Evolutionary conservation across 1,140 invertebrate species (phyloP).

Genomic region (Drosophila pectinifera): DNA sequence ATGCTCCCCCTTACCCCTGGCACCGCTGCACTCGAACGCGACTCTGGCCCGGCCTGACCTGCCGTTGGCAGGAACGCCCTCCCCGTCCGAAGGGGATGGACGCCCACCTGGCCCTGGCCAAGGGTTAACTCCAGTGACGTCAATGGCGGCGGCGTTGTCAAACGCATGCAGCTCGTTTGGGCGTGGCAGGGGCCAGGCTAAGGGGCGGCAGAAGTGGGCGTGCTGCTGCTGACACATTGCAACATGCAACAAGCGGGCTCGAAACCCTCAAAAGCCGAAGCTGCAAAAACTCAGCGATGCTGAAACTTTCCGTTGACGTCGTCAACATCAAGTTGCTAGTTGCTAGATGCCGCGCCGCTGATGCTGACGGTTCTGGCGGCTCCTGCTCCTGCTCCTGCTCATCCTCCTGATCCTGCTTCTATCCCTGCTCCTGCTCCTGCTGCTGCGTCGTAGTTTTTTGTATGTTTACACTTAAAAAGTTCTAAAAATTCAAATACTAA

Average conservation of each 20-base stretch:
- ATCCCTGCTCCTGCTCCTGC: slow-evolving; percentile 6
- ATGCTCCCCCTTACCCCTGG: slow-evolving; percentile 44
- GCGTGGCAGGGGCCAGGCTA: background rate
- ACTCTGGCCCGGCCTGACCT: background rate
- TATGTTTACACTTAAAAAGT: background rate
- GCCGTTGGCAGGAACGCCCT: slow-evolving; percentile 16
- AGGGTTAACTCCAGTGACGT: slow-evolving; percentile 71
- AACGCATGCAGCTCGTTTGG: slow-evolving; percentile 23
- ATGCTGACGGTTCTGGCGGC: slow-evolving; percentile 5
- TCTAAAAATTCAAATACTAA: no score
- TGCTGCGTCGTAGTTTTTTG: slow-evolving; percentile 18
- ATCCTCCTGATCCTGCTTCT: slow-evolving; percentile 4
- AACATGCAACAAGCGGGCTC: slow-evolving; percentile 69
- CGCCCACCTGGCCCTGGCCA: slow-evolving; percentile 29
- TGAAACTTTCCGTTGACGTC: slow-evolving; percentile 65
- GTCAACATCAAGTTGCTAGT: slow-evolving; percentile 38
- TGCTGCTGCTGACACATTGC: slow-evolving; percentile 64
- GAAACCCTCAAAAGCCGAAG: slow-evolving; percentile 51
- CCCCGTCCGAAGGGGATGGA: slow-evolving; percentile 1
- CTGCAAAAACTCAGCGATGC: slow-evolving; percentile 69
- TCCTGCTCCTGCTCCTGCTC: background rate
- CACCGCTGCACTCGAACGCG: slow-evolving; percentile 36
- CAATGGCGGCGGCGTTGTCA: slow-evolving; percentile 58
- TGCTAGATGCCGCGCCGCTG: slow-evolving; percentile 22
- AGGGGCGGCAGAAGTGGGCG: slow-evolving; percentile 11